Evolutionary conservation across 35 echinoderm and acorn worm genomes (phyloP).

Genomic region (Lytechinus pictus): DNA sequence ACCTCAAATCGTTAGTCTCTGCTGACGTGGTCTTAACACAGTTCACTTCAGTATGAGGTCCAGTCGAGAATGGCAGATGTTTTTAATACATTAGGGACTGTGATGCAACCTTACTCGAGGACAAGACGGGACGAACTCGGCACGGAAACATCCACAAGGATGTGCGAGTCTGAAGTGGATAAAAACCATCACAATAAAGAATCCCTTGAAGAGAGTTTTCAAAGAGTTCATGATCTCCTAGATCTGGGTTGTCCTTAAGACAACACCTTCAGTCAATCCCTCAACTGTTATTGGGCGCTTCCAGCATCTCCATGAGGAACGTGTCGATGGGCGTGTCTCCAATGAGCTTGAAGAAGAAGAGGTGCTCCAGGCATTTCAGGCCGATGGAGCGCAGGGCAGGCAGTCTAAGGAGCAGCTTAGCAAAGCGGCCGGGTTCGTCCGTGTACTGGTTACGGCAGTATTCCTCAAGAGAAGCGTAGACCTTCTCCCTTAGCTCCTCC

Average conservation of each 20-base stretch:
- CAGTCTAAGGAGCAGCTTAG: conserved; percentile 83
- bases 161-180: not conserved
- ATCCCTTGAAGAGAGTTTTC: not conserved
- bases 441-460: conserved; percentile 87
- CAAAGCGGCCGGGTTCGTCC: conserved; percentile 82
- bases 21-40: not conserved
- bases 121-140: not conserved
- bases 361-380: conserved; percentile 96
- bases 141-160: not conserved
- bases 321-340: conserved; percentile 99
- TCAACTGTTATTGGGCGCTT: conserved; percentile 98
- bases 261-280: not conserved
- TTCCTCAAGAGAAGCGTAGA: conserved; percentile 96
- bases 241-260: not conserved
- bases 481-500: conserved; percentile 95
- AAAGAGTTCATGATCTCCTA: not conserved
- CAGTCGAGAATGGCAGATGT: not conserved
- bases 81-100: not conserved
- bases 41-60: not conserved
- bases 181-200: conserved; percentile 5
- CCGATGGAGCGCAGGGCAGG: conserved; percentile 98
- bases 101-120: not conserved
- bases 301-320: conserved; percentile 99
- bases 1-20: not conserved
- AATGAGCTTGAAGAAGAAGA: conserved; percentile 97